Evolutionary conservation across 2,113 vertebrate genomes (phyloP), one percentile per base, ranked within the genome.

Genomic region (Cinclus cinclus): DNA sequence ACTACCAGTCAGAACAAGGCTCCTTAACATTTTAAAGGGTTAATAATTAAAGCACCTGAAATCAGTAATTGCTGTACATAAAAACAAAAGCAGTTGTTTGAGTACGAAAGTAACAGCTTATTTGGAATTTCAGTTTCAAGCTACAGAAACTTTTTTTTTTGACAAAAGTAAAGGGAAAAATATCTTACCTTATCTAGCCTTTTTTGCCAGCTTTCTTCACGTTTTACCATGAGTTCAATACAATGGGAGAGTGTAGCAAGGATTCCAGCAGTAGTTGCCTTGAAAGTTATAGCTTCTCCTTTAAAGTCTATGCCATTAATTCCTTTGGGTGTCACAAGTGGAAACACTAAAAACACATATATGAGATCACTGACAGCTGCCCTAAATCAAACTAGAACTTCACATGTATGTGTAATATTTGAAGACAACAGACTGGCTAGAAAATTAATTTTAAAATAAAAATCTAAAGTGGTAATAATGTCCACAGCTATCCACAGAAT

Each of bases 211-310:
- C 98, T 99, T 92, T 99, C 99, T 93, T 95, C 95, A 89, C 98
- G 98, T 97, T 99, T 99, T 65, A 99, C 98, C 99, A 99, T 99
- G 85, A 99, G 98, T 71, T 99, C 99, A 85, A 99, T 99, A 97
- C 99, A 99, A 95, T 99, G 99, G 84, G 99, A 99, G 50, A 99
- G 98, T 3, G 99, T 99, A 56, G 99, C 99, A 86, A 99, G 98
- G 85, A 99, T 99, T 75, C 99, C 99, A 70, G 99, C 99, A 75
- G 99, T 99, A 58, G 99, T 99, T 95, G 99, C 99, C 97, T 99
- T 99, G 96, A 99, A 99, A 83, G 99, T 99, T 97, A 99, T 99
- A 73, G 99, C 99, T 97, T 99, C 99, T 13, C 99, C 99, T 98
- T 99, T 99, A 95, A 99, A 99, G 97, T 99, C 99, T 95, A 99